Percentiles rank a stretch among this genome's conserved stretches.
Evolutionary conservation across 2,113 vertebrate genomes (phyloP).

Genomic region (Myotis davidii): DNA sequence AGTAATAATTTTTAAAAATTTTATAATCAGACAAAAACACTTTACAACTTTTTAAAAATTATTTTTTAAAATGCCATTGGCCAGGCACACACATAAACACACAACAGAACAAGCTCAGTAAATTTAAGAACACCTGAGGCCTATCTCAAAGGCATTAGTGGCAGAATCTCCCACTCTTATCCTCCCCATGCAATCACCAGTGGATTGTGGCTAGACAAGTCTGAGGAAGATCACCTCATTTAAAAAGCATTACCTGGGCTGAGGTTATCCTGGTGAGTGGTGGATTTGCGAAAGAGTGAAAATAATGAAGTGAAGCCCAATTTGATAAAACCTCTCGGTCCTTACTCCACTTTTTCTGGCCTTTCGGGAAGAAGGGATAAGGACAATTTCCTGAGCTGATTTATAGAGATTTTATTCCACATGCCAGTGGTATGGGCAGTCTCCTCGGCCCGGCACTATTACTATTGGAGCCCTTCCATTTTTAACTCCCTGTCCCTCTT

Average conservation of each 20-base stretch:
- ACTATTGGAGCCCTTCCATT: background rate
- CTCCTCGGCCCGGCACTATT: background rate
- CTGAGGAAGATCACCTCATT: conserved; percentile 23
- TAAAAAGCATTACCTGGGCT: background rate
- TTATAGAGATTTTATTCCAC: conserved; percentile 40
- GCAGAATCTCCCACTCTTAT: background rate
- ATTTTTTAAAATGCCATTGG: background rate
- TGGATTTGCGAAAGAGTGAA: background rate
- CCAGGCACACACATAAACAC: background rate
- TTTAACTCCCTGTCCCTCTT: background rate
- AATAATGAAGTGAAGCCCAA: conserved; percentile 61
- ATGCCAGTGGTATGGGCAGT: background rate
- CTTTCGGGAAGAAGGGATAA: background rate
- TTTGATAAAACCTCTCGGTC: conserved; percentile 47
- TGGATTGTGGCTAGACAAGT: background rate
- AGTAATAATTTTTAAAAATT: background rate
- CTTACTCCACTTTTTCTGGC: conserved; percentile 19
- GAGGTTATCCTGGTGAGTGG: background rate
- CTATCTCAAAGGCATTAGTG: background rate
- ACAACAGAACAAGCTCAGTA: background rate
- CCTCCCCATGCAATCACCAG: background rate
- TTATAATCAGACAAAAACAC: conserved; percentile 23
- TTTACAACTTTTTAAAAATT: background rate
- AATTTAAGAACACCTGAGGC: background rate
- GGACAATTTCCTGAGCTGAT: conserved; percentile 52